phyloP scores from a whole-genome alignment of 2,888 invertebrate species.

The Cyaniris semiargus region DNA sequence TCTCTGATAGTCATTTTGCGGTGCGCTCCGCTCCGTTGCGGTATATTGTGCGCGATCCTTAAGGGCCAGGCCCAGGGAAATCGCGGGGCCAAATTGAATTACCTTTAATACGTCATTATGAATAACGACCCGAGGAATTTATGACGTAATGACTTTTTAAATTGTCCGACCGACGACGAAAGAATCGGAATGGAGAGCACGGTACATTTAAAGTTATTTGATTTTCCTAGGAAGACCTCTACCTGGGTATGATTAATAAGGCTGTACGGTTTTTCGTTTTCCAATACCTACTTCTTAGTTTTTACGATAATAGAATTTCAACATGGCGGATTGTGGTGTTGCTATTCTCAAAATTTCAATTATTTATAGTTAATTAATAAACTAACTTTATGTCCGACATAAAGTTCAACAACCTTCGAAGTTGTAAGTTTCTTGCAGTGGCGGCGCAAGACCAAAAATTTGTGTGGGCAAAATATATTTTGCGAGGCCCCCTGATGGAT shows the following conservation, averaged over 20 bases:
- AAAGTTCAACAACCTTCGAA: no score
- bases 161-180: constrained; percentile 20
- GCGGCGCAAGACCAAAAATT: no score
- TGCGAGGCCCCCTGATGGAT: no score
- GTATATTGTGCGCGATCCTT: neutral
- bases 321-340: neutral
- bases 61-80: neutral
- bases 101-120: constrained; percentile 29
- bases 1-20: no score
- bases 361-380: neutral
- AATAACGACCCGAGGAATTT: constrained; percentile 24
- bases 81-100: constrained; percentile 25
- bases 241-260: neutral
- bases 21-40: neutral
- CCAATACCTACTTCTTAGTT: neutral
- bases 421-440: no score
- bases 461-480: no score
- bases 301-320: neutral
- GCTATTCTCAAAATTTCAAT: neutral
- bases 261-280: neutral
- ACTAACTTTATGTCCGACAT: no score
- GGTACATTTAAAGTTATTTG: neutral
- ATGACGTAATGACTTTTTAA: constrained; percentile 27
- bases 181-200: constrained; percentile 15
- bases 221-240: neutral